Base-by-base conservation (phyloP, 1,140 invertebrate genomes). In the Anastrepha ludens region DNA sequence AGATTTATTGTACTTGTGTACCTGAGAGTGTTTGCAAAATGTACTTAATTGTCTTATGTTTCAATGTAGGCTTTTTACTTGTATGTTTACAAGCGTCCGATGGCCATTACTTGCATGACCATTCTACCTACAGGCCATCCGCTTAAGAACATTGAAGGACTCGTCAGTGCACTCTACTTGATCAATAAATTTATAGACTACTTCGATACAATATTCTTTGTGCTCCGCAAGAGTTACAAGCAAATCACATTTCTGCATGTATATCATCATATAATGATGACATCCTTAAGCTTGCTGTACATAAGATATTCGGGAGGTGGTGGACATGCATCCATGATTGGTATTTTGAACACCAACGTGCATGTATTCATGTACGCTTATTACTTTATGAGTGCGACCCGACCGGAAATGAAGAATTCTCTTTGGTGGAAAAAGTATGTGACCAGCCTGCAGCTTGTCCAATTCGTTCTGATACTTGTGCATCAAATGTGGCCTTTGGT, bases 351-450 rank as follows among this genome's bases (percentile, higher is more conserved):
- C 91, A 95, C 95, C 6, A 94, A 96, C 67, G 95, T 98, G 2
- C 97, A 98, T 90, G 91, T 96, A 87, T 91, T 97, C 59, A 97
- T 97, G 97, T 97, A 97, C 90, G 90, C 92, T 0, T 97, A 97
- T 91, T 97, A 97, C 91, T 94, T 96, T 93, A 93, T 95, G 74
- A 94, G 95, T 39, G 95, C 94, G 17, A 93, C 95, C 88, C 96
- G 94, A 65, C 96, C 95, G 65, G 93, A 95, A 67, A 94, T 95
- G 92, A 95, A 94, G 90, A 95, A 95, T 60, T 96, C 95, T 88
- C 93, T 87, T 5, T 97, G 96, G 97, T 98, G 97, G 96, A 98
- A 98, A 92, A 96, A 95, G 90, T 96, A 97, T 90, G 94, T 98
- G 29, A 98, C 97, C 0, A 94, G 94, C 17, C 90, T 97, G 59